Conservation (phyloP, 2,113 vertebrate genomes). For the Hemibagrus wyckioides region DNA sequence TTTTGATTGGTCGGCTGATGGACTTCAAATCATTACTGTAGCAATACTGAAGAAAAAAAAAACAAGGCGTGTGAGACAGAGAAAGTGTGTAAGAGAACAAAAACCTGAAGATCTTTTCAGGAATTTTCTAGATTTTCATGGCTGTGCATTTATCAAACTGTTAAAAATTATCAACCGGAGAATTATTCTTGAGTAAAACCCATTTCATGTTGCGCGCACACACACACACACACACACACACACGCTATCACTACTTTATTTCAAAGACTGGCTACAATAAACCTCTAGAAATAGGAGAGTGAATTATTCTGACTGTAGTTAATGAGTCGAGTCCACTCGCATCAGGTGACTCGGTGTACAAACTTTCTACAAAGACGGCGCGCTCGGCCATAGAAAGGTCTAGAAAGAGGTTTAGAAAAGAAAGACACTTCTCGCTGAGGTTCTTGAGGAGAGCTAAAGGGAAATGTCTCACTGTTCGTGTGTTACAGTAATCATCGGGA, state of each 20-base stretch:
- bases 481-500: slow-evolving; percentile 15
- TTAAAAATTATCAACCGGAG: not conserved
- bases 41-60: slow-evolving; percentile 42
- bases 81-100: not conserved
- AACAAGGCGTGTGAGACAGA: not conserved
- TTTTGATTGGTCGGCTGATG: not conserved
- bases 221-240: not conserved
- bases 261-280: slow-evolving; percentile 31
- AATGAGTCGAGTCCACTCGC: not conserved
- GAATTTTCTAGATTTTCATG: not conserved
- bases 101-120: not conserved
- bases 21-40: not conserved
- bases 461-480: not conserved
- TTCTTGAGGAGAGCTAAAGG: slow-evolving; percentile 41
- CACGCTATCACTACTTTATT: slow-evolving; percentile 10
- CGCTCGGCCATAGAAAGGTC: slow-evolving; percentile 66
- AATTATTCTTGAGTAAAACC: not conserved
- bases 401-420: slow-evolving; percentile 68
- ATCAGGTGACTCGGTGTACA: slow-evolving; percentile 35
- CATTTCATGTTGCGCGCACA: not conserved
- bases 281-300: slow-evolving; percentile 11
- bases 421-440: slow-evolving; percentile 53
- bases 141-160: slow-evolving; percentile 3
- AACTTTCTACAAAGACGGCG: slow-evolving; percentile 69
- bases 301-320: not conserved